Conservation (phyloP, 2,113 vertebrate genomes). For the Syngnathus floridae region DNA sequence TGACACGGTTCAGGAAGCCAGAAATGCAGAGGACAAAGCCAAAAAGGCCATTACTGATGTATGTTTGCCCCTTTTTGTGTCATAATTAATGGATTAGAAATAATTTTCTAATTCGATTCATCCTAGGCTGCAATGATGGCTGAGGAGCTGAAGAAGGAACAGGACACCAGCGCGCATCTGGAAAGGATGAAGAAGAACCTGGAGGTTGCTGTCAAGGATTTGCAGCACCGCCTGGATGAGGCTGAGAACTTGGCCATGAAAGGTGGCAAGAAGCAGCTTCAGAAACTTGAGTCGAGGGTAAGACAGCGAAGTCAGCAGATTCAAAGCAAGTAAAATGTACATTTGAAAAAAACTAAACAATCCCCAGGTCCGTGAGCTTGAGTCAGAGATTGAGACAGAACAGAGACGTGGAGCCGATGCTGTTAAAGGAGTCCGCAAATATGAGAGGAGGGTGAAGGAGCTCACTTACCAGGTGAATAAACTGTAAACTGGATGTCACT, state of each 20-base stretch:
- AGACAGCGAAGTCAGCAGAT: neutral
- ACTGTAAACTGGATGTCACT: neutral
- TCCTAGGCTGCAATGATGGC: slow-evolving; percentile 79
- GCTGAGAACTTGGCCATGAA: slow-evolving; percentile 82
- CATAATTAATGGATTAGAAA: neutral
- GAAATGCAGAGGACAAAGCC: slow-evolving; percentile 87
- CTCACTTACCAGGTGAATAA: slow-evolving; percentile 55
- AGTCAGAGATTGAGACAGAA: slow-evolving; percentile 47
- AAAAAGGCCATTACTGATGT: slow-evolving; percentile 89
- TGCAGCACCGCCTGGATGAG: slow-evolving; percentile 82
- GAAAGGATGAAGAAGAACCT: slow-evolving; percentile 95
- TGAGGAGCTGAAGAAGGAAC: slow-evolving; percentile 85
- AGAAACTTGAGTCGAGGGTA: slow-evolving; percentile 79
- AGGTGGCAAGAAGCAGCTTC: slow-evolving; percentile 80
- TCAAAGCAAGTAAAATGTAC: neutral
- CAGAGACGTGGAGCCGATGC: slow-evolving; percentile 58
- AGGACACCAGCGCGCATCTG: slow-evolving; percentile 83
- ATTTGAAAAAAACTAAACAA: neutral
- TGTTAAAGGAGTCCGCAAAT: slow-evolving; percentile 60
- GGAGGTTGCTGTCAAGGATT: slow-evolving; percentile 73
- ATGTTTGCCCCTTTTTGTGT: slow-evolving; percentile 4
- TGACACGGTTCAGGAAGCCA: slow-evolving; percentile 60
- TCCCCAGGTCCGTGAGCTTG: slow-evolving; percentile 54
- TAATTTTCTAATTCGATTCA: neutral
- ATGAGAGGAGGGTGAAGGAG: slow-evolving; percentile 65